These are phyloP conservation scores for Phengaris alcon DNA, from an alignment of 2,888 invertebrate genomes.

Conservation along the genomic window DNA sequence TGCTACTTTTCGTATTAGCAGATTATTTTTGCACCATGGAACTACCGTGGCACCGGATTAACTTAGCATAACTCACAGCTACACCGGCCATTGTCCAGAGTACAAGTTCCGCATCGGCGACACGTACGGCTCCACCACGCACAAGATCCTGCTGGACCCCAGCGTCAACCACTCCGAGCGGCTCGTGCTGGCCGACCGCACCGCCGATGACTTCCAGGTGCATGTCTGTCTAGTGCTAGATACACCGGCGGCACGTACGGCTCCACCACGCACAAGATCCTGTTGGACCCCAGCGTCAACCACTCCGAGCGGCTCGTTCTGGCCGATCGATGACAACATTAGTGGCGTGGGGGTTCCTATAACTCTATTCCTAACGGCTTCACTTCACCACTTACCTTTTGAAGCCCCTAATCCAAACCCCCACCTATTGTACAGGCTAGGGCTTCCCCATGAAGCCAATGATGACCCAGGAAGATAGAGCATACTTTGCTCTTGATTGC, in stretches of 20 bases:
- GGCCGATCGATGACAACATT: slow-evolving; percentile 68
- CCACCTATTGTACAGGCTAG: too few species aligned
- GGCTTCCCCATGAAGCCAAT: too few species aligned
- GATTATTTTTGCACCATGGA: too few species aligned
- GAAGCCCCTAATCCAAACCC: too few species aligned
- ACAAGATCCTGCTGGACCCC: slow-evolving; percentile 86
- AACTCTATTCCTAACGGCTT: too few species aligned
- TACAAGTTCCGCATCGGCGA: slow-evolving; percentile 86
- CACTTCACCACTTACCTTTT: too few species aligned
- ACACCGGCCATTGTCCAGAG: slow-evolving; percentile 88
- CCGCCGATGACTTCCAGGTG: slow-evolving; percentile 82
- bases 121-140: slow-evolving; percentile 86
- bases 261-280: slow-evolving; percentile 84
- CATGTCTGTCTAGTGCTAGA: slow-evolving; percentile 54
- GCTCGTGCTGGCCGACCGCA: slow-evolving; percentile 82
- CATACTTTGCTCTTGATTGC: too few species aligned
- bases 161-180: slow-evolving; percentile 85
- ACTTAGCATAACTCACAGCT: slow-evolving; percentile 64
- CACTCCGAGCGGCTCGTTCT: slow-evolving; percentile 85
- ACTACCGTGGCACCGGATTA: too few species aligned
- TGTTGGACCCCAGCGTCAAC: slow-evolving; percentile 85
- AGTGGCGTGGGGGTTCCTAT: too few species aligned
- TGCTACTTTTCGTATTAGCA: too few species aligned
- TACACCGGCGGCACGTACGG: slow-evolving; percentile 90
- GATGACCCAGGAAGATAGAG: too few species aligned